Percentiles rank a stretch among this genome's conserved stretches.
Conservation (phyloP, 2,888 invertebrate species). For the Rhagonycha fulva region DNA sequence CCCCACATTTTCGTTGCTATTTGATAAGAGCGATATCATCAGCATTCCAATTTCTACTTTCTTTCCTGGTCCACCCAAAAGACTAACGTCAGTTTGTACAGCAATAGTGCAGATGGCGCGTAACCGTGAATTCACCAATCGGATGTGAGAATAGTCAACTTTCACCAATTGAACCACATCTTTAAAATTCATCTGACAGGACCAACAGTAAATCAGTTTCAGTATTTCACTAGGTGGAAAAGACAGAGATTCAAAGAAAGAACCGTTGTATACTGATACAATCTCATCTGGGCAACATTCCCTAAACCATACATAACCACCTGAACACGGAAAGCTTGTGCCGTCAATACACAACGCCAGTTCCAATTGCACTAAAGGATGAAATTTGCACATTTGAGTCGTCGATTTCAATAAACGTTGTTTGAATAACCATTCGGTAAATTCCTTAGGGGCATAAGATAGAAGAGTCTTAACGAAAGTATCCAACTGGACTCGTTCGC, state of each 20-base stretch:
- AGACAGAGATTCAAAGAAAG: slow-evolving; percentile 83
- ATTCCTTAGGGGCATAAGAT: slow-evolving; percentile 80
- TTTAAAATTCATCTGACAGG: slow-evolving; percentile 86
- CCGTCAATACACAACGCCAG: slow-evolving; percentile 86
- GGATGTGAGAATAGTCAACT: slow-evolving; percentile 72
- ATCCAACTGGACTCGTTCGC: slow-evolving; percentile 68
- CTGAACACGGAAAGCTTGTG: slow-evolving; percentile 82
- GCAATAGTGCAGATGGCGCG: slow-evolving; percentile 81
- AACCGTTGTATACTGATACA: slow-evolving; percentile 85
- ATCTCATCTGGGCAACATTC: slow-evolving; percentile 85
- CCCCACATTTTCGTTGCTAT: slow-evolving; percentile 70
- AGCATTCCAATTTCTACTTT: slow-evolving; percentile 76
- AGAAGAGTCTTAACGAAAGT: slow-evolving; percentile 81
- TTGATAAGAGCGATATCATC: slow-evolving; percentile 79
- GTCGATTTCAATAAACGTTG: slow-evolving; percentile 80
- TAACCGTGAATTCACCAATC: slow-evolving; percentile 71
- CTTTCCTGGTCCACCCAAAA: slow-evolving; percentile 73
- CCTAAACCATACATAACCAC: slow-evolving; percentile 90
- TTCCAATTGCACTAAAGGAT: slow-evolving; percentile 71
- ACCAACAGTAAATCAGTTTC: slow-evolving; percentile 89
- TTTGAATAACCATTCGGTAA: slow-evolving; percentile 84
- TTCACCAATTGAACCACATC: slow-evolving; percentile 89
- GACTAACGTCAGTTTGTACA: slow-evolving; percentile 74
- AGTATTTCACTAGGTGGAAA: slow-evolving; percentile 82
- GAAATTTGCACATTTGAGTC: slow-evolving; percentile 76